A percentile compares a stretch with the other conserved stretches of the same genome.
Evolutionary conservation across 2,113 vertebrate species (phyloP).

Genomic region (Hassar affinis): DNA sequence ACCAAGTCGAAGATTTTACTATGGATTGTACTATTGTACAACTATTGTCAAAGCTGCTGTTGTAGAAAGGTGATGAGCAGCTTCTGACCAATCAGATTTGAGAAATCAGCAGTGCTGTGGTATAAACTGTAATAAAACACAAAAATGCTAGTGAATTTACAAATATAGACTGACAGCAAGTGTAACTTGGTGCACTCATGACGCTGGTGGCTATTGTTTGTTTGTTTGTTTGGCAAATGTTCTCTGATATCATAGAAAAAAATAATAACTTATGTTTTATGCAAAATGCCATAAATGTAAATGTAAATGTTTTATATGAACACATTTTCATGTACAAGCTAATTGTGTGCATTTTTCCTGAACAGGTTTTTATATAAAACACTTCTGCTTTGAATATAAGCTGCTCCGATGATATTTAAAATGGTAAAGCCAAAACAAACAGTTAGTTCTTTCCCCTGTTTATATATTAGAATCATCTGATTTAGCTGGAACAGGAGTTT

Average conservation of each 20-base stretch:
- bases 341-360: not conserved
- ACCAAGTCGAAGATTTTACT: no score
- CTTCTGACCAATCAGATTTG: not conserved
- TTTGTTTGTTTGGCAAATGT: not conserved
- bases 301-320: not conserved
- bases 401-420: not conserved
- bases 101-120: not conserved
- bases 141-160: not conserved
- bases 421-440: not conserved
- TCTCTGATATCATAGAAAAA: not conserved
- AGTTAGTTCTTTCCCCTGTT: not conserved
- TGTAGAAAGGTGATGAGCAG: not conserved
- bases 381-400: not conserved
- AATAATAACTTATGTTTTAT: no score
- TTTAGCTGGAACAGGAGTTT: slow-evolving; percentile 2
- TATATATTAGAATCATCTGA: not conserved
- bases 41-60: not conserved
- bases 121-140: not conserved
- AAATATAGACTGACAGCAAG: not conserved
- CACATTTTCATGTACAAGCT: not conserved
- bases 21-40: no score
- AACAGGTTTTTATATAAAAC: not conserved
- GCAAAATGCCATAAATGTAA: no score
- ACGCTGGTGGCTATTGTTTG: not conserved
- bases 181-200: not conserved